phyloP scores from a whole-genome alignment of 1,140 invertebrate species.

The Choristoneura fumiferana region DNA sequence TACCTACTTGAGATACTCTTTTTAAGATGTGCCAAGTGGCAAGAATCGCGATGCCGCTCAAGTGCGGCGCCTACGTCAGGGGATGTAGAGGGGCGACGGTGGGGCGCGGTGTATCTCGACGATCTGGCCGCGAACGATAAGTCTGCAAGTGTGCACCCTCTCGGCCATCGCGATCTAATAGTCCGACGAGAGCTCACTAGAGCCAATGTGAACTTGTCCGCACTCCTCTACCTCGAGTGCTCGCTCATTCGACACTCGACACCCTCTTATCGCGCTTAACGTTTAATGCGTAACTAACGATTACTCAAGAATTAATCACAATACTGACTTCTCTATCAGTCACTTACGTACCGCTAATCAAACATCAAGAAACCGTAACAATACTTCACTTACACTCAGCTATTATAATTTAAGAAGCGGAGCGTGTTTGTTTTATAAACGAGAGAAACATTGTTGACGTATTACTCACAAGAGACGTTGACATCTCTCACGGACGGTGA shows the following conservation, averaged over 20 bases:
- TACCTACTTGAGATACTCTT: slow-evolving; percentile 31
- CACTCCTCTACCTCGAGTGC: slow-evolving; percentile 27
- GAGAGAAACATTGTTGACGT: not conserved
- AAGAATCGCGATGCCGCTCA: slow-evolving; percentile 33
- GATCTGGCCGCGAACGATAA: slow-evolving; percentile 43
- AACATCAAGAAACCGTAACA: too few species aligned
- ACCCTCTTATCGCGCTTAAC: slow-evolving; percentile 31
- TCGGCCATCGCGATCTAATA: slow-evolving; percentile 41
- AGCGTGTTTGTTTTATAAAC: too few species aligned
- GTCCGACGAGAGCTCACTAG: slow-evolving; percentile 32
- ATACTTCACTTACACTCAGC: too few species aligned
- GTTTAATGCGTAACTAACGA: slow-evolving; percentile 35
- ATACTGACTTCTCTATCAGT: too few species aligned
- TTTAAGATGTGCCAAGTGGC: slow-evolving; percentile 42
- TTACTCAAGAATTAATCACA: not conserved
- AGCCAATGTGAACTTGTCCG: slow-evolving; percentile 34
- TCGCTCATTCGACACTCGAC: too few species aligned
- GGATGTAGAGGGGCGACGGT: slow-evolving; percentile 26
- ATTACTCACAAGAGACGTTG: not conserved
- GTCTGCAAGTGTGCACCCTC: slow-evolving; percentile 23
- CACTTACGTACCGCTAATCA: too few species aligned
- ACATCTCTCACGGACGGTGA: slow-evolving; percentile 17
- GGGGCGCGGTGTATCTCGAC: slow-evolving; percentile 44
- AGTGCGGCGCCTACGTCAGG: slow-evolving; percentile 26
- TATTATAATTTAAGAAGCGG: too few species aligned